Evolutionary conservation across 2,113 vertebrate species (phyloP).

Genomic region (Mungos mungo): DNA sequence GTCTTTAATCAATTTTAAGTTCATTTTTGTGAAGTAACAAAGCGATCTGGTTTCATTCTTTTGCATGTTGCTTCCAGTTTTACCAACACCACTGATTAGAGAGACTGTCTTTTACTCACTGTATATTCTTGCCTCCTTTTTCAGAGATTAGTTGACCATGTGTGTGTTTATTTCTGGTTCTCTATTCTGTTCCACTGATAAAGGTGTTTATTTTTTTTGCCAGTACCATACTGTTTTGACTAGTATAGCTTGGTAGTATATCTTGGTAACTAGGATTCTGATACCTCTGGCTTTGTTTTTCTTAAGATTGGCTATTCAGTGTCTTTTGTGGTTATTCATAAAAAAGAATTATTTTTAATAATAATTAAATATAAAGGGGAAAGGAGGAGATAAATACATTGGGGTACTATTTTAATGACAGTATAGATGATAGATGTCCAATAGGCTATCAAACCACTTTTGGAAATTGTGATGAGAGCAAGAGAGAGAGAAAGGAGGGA

Average conservation of each 20-base stretch:
- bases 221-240: no score
- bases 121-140: neutral
- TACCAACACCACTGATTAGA: neutral
- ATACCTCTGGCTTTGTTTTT: no score
- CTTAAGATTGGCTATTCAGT: no score
- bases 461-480: neutral
- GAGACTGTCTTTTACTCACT: neutral
- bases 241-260: no score
- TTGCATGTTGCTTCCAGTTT: neutral
- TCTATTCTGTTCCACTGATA: no score
- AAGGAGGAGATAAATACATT: neutral
- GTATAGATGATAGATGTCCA: neutral
- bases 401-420: neutral
- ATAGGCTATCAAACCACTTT: neutral
- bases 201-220: no score
- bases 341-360: neutral
- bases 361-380: neutral
- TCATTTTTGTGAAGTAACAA: neutral
- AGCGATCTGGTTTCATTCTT: neutral
- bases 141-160: no score
- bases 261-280: no score
- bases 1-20: neutral
- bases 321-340: no score
- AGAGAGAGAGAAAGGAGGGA: neutral
- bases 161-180: no score